Percentiles rank a stretch among this genome's conserved stretches.
Evolutionary conservation across 2,797 vertebrate genomes (phyloP).

Genomic region (Rhabdomys pumilio): DNA sequence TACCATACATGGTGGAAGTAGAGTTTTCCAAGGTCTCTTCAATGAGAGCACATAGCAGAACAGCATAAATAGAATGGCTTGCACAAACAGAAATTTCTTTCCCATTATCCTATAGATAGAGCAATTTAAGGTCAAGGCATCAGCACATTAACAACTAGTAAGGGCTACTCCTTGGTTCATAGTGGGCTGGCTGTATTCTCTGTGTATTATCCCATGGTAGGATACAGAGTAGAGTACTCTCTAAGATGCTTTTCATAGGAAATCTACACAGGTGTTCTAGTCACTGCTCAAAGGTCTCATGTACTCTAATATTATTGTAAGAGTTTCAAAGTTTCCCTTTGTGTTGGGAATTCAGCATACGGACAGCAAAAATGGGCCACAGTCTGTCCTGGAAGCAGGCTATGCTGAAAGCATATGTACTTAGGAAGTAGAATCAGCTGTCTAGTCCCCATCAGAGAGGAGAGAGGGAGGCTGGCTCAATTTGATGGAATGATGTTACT

Average conservation of each 20-base stretch:
- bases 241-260: background rate
- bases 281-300: background rate
- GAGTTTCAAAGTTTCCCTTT: background rate
- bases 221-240: background rate
- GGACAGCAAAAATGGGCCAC: background rate
- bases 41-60: background rate
- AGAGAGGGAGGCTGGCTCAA: background rate
- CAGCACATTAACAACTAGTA: background rate
- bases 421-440: too few species aligned
- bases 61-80: background rate
- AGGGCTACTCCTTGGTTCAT: background rate
- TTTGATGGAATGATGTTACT: background rate
- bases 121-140: background rate
- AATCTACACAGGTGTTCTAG: background rate
- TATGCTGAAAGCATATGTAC: background rate
- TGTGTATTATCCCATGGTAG: background rate
- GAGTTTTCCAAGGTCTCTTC: background rate
- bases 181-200: background rate
- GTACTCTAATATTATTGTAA: background rate
- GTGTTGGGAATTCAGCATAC: background rate
- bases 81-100: background rate
- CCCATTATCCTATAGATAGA: background rate
- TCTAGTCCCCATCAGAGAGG: background rate
- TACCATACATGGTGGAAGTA: background rate
- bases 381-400: background rate